phyloP scores from a whole-genome alignment of 2,797 vertebrate species.

The Thunnus albacares region DNA sequence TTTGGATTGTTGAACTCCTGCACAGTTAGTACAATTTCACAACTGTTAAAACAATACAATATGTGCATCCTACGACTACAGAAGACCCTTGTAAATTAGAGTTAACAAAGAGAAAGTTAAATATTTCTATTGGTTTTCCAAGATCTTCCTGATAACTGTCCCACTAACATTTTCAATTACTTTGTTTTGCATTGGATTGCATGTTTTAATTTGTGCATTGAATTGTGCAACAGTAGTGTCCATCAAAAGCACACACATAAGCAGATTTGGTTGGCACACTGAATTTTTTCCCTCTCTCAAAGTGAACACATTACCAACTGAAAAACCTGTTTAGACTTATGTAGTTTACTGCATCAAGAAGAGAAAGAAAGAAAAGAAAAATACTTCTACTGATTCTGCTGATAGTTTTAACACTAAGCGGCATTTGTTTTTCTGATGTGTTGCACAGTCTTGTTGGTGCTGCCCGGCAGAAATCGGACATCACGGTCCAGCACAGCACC shows the following conservation, averaged over 20 bases:
- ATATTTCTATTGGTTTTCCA: neutral
- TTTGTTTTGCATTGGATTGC: neutral
- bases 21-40: neutral
- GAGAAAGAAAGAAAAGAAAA: no score
- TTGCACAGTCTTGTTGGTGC: constrained; percentile 4
- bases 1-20: neutral
- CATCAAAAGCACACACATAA: neutral
- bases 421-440: neutral
- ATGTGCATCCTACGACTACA: no score
- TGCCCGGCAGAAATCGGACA: constrained; percentile 24
- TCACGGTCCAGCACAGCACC: constrained; percentile 29
- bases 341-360: neutral
- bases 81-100: neutral
- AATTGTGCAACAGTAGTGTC: neutral
- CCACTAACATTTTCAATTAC: neutral
- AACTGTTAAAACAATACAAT: neutral
- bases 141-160: neutral
- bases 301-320: no score
- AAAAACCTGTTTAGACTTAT: neutral
- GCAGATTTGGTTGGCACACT: no score
- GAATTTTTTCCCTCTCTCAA: neutral
- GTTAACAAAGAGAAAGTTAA: neutral
- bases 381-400: no score
- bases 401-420: no score
- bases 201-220: neutral